These are phyloP conservation scores for Morbakka virulenta DNA, from an alignment of 30 jellyfish, hydroid and myxozoan species.

Conservation along the genomic window DNA sequence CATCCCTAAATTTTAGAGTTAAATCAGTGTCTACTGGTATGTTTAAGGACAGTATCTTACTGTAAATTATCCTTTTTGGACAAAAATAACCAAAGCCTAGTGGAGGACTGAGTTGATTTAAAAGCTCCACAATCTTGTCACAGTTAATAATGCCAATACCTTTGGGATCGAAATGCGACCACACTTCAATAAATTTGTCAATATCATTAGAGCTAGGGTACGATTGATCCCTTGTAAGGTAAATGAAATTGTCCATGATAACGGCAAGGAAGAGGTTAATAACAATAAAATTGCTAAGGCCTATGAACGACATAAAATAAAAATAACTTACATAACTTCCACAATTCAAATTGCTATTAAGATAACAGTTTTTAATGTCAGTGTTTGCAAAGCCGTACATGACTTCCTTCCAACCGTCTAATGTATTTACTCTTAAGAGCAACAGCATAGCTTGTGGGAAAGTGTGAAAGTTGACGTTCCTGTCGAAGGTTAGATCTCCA, in stretches of 20 bases:
- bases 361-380: no score
- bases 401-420: slow-evolving; percentile 74
- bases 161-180: slow-evolving; percentile 38
- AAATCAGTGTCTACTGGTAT: slow-evolving; percentile 41
- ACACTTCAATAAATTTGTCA: slow-evolving; percentile 27
- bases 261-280: slow-evolving; percentile 90
- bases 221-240: slow-evolving; percentile 70
- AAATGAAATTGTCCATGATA: slow-evolving; percentile 80
- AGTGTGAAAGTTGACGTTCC: slow-evolving; percentile 61
- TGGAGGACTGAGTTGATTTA: slow-evolving; percentile 69
- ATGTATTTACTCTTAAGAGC: slow-evolving; percentile 71
- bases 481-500: no score
- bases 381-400: no score
- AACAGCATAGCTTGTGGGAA: slow-evolving; percentile 51
- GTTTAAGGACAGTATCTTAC: slow-evolving; percentile 30
- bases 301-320: slow-evolving; percentile 68
- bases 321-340: slow-evolving; percentile 63
- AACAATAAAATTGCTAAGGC: no score
- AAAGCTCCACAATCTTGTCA: slow-evolving; percentile 14
- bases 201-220: slow-evolving; percentile 59
- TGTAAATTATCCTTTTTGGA: slow-evolving; percentile 62
- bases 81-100: slow-evolving; percentile 80
- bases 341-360: no score
- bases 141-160: slow-evolving; percentile 25
- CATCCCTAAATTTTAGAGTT: slow-evolving; percentile 27